Percentiles rank a stretch among this genome's conserved stretches.
phyloP scores from a whole-genome alignment of 2,888 invertebrate genomes.

The Anaspis maculata region DNA sequence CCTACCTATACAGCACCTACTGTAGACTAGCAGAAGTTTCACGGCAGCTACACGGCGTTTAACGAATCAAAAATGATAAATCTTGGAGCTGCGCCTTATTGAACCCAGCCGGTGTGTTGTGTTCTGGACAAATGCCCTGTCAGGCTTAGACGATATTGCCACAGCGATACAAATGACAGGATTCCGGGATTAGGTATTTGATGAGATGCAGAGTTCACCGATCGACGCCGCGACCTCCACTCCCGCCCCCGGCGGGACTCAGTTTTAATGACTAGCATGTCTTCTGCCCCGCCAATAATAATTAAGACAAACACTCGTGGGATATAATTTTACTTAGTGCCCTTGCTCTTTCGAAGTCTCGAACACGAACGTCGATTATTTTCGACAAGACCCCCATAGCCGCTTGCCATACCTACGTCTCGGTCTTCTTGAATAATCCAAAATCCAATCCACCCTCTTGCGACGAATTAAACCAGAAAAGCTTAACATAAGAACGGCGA shows the following conservation, averaged over 20 bases:
- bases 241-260: slow-evolving; percentile 35
- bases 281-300: slow-evolving; percentile 41
- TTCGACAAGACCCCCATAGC: no score
- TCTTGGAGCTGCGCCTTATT: slow-evolving; percentile 17
- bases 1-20: not conserved
- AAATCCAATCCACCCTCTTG: no score
- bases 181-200: slow-evolving; percentile 39
- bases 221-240: no score
- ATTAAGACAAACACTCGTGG: slow-evolving; percentile 45
- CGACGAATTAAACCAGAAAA: no score
- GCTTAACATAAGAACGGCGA: no score
- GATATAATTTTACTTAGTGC: slow-evolving; percentile 27
- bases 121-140: slow-evolving; percentile 41
- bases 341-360: no score
- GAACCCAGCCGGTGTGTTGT: slow-evolving; percentile 31
- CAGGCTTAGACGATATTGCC: slow-evolving; percentile 38
- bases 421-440: no score
- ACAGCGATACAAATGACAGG: slow-evolving; percentile 28
- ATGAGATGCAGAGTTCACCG: slow-evolving; percentile 39
- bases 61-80: slow-evolving; percentile 14
- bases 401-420: no score
- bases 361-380: no score
- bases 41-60: not conserved
- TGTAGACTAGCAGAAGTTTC: not conserved
- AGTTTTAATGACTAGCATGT: slow-evolving; percentile 43